Conservation (phyloP, 2,888 invertebrate genomes). For the Abrostola tripartita region DNA sequence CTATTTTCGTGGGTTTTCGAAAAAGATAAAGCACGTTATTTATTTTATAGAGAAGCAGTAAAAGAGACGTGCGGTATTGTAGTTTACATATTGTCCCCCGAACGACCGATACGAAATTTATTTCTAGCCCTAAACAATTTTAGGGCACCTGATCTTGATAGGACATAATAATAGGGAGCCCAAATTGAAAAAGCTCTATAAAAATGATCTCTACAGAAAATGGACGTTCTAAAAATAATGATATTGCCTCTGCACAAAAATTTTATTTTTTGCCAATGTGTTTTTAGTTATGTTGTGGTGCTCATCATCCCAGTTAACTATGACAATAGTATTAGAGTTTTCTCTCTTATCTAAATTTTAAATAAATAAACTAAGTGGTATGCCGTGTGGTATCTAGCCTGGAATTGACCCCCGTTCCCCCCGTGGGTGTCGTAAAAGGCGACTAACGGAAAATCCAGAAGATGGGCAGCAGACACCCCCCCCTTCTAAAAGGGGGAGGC, state of each 20-base stretch:
- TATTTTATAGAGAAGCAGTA: conserved; percentile 71
- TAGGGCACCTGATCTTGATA: conserved; percentile 43
- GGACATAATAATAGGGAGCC: conserved; percentile 14
- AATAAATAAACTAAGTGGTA: no score
- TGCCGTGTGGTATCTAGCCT: no score
- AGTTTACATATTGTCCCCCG: conserved; percentile 64
- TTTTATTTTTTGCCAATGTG: not conserved
- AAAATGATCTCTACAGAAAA: conserved; percentile 45
- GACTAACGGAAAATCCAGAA: no score
- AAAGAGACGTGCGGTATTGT: conserved; percentile 63
- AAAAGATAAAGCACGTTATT: conserved; percentile 68
- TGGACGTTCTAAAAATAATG: conserved; percentile 23
- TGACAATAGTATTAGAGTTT: no score
- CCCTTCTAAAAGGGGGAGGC: no score
- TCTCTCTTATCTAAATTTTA: no score
- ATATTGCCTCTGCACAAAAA: not conserved
- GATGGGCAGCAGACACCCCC: no score
- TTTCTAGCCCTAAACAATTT: conserved; percentile 46
- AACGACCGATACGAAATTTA: conserved; percentile 47
- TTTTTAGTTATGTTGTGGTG: no score
- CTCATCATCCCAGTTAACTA: no score
- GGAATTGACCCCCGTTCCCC: no score
- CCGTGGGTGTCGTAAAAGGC: no score
- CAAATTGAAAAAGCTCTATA: conserved; percentile 45
- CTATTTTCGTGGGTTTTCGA: conserved; percentile 25